Evolutionary conservation across 2,888 invertebrate species (phyloP), one percentile per base, ranked within the genome.

Genomic region (Poecilobothrus nobilitatus): DNA sequence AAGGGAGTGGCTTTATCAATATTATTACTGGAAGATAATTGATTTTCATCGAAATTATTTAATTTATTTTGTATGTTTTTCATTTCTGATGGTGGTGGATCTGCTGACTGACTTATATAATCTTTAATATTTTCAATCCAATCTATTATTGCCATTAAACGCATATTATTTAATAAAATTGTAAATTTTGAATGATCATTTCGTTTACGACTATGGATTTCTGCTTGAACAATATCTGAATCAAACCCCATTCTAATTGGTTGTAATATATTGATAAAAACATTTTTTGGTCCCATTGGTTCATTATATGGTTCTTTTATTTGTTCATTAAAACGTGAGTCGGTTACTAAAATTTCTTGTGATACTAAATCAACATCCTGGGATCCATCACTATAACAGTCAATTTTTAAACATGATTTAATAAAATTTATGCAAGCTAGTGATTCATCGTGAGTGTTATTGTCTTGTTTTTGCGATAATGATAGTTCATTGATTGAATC

Each of bases 291-390:
- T 62, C 72, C 70, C 2, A 74, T 70, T 6, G 71, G 69, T 22
- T 69, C 67, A 22, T 63, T 71, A 1, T 68, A 63, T 18, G 70
- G 69, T 22, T 69, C 62, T 21, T 68, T 34, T 12, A 22, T 20
- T 34, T 68, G 44, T 22, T 64, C 66, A 53, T 68, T 62, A 66
- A 70, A 73, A 15, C 81, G 73, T 7, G 80, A 77, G 67, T 82
- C 81, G 27, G 76, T 78, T 63, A 82, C 74, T 12, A 80, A 72
- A 71, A 82, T 80, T 68, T 86, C 95, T 82, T 92, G 92, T 0
- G 96, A 97, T 0, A 95, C 93, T 22, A 97, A 84, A 80, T 96
- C 96, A 67, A 97, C 88, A 76, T 96, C 96, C 81, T 94, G 94
- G 18, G 93, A 90, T 66, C 91, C 87, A 81, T 97, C 95, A 74